Evolutionary conservation across 2,797 vertebrate genomes (phyloP), one percentile per base, ranked within the genome.

Genomic region (Vultur gryphus): DNA sequence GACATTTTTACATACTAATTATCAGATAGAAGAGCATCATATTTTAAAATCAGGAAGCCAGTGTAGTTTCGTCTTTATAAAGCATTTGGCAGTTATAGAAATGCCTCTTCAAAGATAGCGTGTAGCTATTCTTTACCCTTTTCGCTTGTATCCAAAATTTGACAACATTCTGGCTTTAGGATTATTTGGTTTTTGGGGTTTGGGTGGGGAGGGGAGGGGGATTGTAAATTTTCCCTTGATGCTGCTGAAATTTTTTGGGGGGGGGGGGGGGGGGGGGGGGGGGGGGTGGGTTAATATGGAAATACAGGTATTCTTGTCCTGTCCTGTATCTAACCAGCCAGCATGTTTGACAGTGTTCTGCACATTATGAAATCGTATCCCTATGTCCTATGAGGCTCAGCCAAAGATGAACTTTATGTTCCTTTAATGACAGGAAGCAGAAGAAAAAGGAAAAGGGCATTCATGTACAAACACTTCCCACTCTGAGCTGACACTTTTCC

Each of bases 371-470:
- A 94, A 55, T 44, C 5, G 0, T 72, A 16, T n/a, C 39, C 41
- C 10, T 80, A 6, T 26, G 43, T 80, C 80, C 57, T 16, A 0
- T 16, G 35, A 81, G 71, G 49, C 70, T 77, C 24, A 90, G 43
- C 49, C 41, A 13, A 23, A 85, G 76, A 73, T 90, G 80, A 90
- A 76, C 80, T 87, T 84, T 18, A 33, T 48, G 35, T 91, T 67
- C 31, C 31, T 80, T 85, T 80, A 70, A 89, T 82, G 62, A 20
- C 78, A 81, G 76, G 91, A 95, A 95, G 62, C 31, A 90, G 71
- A 82, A 81, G 57, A 43, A 94, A 94, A 81, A 61, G 35, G 70
- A 89, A 87, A 78, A 77, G 31, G 43, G 8, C n/a, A 70, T 87
- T 90, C 5, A 13, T 61, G 11, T 72, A 81, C 59, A 66, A 64